phyloP scores from a whole-genome alignment of 2,888 invertebrate species.

The Uropetala carovei region DNA sequence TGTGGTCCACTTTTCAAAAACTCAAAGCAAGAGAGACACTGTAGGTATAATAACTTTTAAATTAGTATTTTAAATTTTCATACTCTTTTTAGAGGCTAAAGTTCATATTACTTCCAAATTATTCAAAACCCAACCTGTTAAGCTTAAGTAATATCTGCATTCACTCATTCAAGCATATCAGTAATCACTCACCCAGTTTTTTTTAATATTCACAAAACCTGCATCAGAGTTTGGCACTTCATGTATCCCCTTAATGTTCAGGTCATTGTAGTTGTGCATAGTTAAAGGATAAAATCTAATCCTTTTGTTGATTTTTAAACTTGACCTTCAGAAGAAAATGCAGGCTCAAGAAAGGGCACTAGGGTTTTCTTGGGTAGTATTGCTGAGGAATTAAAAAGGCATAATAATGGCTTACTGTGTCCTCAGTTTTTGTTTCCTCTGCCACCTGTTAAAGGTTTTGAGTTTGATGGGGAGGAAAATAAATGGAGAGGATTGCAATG shows the following conservation, averaged over 20 bases:
- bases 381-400: slow-evolving; percentile 54
- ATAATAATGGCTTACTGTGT: background rate
- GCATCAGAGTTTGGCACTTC: slow-evolving; percentile 58
- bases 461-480: slow-evolving; percentile 16
- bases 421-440: background rate
- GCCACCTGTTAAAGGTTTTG: background rate
- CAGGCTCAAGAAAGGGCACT: slow-evolving; percentile 8
- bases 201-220: slow-evolving; percentile 29
- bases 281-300: slow-evolving; percentile 22
- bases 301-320: background rate
- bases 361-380: slow-evolving; percentile 28
- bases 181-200: slow-evolving; percentile 39
- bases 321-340: slow-evolving; percentile 30
- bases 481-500: background rate
- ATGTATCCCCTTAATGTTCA: slow-evolving; percentile 38
- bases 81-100: background rate
- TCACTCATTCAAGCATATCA: slow-evolving; percentile 57
- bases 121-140: slow-evolving; percentile 15
- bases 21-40: slow-evolving; percentile 14
- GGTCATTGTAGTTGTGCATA: background rate
- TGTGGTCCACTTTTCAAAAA: slow-evolving; percentile 34
- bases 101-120: background rate
- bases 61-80: slow-evolving; percentile 12
- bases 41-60: background rate
- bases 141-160: background rate